Base-by-base conservation (phyloP, 2,113 vertebrate species). In the Sardina pilchardus region DNA sequence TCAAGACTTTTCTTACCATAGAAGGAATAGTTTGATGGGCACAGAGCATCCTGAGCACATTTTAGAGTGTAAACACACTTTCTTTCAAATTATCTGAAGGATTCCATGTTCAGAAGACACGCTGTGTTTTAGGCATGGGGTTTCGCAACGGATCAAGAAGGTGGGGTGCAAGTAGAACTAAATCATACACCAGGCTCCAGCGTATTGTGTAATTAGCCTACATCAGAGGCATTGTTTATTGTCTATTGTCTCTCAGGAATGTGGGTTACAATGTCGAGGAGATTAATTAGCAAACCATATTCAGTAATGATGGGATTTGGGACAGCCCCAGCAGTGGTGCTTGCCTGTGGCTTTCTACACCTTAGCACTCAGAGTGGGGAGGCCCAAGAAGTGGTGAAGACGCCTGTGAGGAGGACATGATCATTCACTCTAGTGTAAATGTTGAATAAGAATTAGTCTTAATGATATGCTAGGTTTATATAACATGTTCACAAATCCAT, bases 221-320 rank as follows among this genome's bases (percentile, higher is more conserved):
- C 81, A 82, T 89, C 86, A 85, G 50, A 21, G 21, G 82, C 81
- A 84, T 90, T 88, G 86, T 87, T 87, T 86, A 88, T 91, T 91
- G 86, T 87, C 85, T 45, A 85, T 87, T 87, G 88, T 91, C 88
- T 47, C 30, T 34, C 26, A 91, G 63, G 84, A 87, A 87, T 89
- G 85, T 45, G 34, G 83, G 84, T 84, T 87, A 85, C 39, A 67
- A 24, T 83, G 84, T 84, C 45, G 81, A 81, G 84, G 84, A 87
- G 85, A 89, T 88, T 85, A 82, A 87, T 85, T 85, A 82, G 4
- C 71, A 75, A 47, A 85, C 84, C 48, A 71, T 44, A 85, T 80
- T 71, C 82, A 59, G 81, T 47, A 82, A 82, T 83, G 63, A 71
- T 71, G 82, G 36, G 53, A 42, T n/a, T 43, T 67, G 34, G 39